Evolutionary conservation across 1,140 invertebrate genomes (phyloP).

Genomic region (Cheumatopsyche charites): DNA sequence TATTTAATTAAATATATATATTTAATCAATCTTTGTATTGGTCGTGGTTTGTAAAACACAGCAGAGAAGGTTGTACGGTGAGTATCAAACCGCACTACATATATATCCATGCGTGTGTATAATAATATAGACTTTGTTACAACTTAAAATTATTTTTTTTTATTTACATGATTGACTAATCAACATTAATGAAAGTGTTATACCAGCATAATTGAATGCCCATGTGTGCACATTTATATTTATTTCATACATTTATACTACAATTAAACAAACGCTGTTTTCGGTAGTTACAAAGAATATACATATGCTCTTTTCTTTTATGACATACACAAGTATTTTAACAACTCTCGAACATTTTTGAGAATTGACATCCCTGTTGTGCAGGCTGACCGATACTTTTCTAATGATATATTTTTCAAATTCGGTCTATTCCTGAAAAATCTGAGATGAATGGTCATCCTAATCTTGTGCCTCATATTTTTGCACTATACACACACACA

Average conservation of each 20-base stretch:
- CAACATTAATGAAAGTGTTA: constrained; percentile 45
- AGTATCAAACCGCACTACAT: background rate
- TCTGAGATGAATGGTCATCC: too few relatives aligned
- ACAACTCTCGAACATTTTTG: too few relatives aligned
- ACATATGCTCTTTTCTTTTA: too few relatives aligned
- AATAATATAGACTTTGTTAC: too few relatives aligned
- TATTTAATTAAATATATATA: constrained; percentile 49
- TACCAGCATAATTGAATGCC: constrained; percentile 31
- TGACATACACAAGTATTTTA: too few relatives aligned
- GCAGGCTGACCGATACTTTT: too few relatives aligned
- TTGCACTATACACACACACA: constrained; percentile 37
- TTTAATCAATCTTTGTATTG: constrained; percentile 47
- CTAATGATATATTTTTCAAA: too few relatives aligned
- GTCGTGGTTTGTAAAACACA: constrained; percentile 42
- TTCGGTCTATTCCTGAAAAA: too few relatives aligned
- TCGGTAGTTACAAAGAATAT: too few relatives aligned
- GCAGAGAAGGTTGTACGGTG: background rate
- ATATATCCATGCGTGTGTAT: constrained; percentile 22
- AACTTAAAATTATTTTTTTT: constrained; percentile 40
- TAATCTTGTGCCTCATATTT: too few relatives aligned
- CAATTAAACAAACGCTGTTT: too few relatives aligned
- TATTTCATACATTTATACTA: too few relatives aligned
- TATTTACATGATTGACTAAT: constrained; percentile 49
- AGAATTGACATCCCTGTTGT: constrained; percentile 44
- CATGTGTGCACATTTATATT: constrained; percentile 22